Evolutionary conservation across 2,113 vertebrate genomes (phyloP), one percentile per base, ranked within the genome.

Genomic region (Dunckerocampus dactyliophorus): DNA sequence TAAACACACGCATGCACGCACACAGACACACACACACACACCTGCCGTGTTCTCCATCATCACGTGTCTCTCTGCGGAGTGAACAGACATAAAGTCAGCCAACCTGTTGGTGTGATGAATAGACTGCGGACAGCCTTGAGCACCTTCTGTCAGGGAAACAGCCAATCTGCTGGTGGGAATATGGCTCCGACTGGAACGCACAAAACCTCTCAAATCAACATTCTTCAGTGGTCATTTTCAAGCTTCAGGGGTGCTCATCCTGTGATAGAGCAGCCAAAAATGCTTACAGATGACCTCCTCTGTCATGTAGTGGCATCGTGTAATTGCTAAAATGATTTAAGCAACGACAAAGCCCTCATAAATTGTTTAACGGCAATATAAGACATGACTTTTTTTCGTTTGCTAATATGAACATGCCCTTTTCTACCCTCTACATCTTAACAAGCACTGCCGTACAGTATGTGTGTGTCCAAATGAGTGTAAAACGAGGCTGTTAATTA

Each of bases 81-180:
- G 54, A 24, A 64, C 73, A 84, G 76, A 85, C 79, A 62, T 72
- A 24, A 71, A 81, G 77, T 74, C 77, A 82, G 71, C 62, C 72
- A 11, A 54, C 57, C 61, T 62, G 75, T 72, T 68, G 71, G 49
- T 45, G 71, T 89, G 84, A 88, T 82, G 74, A 82, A 86, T 88
- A 68, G 82, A 57, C 74, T 79, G 82, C 1, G 45, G 82, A 89
- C 83, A 85, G 76, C 75, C 64, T 59, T 63, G 76, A 82, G 74
- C 67, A 64, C 42, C 66, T 59, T 73, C 75, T 75, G 69, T 84
- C 80, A 84, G 61, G 76, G 65, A 59, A 75, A 60, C 56, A 31
- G 69, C 62, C 63, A 17, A 34, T 49, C 28, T 17, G 20, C 62
- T 19, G 71, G 55, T 71, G 76, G 65, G 73, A 79, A 73, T 74